phyloP scores from a whole-genome alignment of 2,797 vertebrate genomes.

The Acanthiza pusilla region DNA sequence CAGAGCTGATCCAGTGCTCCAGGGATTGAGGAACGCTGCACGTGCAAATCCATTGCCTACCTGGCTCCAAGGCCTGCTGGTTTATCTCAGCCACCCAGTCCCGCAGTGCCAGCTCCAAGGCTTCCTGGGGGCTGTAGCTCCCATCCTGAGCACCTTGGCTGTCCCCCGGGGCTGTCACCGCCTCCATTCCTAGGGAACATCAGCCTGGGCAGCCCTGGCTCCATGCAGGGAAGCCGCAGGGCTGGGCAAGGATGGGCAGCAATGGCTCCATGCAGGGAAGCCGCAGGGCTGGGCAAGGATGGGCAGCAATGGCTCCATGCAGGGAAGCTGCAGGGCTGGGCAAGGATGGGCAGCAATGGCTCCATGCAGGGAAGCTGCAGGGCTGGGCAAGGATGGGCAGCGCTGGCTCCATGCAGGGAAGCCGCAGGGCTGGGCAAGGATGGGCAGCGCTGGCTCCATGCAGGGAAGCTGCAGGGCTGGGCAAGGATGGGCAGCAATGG shows the following conservation, averaged over 20 bases:
- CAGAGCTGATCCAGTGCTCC: accelerated
- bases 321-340: too few relatives aligned
- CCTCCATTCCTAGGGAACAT: not conserved
- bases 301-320: not conserved
- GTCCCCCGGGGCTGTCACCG: not conserved
- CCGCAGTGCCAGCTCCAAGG: slow-evolving; percentile 76
- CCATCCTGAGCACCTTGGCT: not conserved
- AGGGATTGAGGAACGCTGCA: not conserved
- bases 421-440: too few relatives aligned
- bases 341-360: not conserved
- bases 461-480: too few relatives aligned
- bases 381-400: too few relatives aligned
- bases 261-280: not conserved
- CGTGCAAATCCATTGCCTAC: not conserved
- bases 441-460: not conserved
- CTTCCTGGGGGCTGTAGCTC: slow-evolving; percentile 78
- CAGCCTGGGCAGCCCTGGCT: not conserved
- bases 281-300: not conserved
- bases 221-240: not conserved
- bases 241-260: not conserved
- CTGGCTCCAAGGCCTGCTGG: slow-evolving; percentile 78
- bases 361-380: not conserved
- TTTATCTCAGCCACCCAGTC: slow-evolving; percentile 85
- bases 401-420: not conserved
- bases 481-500: not conserved